Evolutionary conservation across 2,888 invertebrate species (phyloP).

Genomic region (Coronaproctus castanopsis): DNA sequence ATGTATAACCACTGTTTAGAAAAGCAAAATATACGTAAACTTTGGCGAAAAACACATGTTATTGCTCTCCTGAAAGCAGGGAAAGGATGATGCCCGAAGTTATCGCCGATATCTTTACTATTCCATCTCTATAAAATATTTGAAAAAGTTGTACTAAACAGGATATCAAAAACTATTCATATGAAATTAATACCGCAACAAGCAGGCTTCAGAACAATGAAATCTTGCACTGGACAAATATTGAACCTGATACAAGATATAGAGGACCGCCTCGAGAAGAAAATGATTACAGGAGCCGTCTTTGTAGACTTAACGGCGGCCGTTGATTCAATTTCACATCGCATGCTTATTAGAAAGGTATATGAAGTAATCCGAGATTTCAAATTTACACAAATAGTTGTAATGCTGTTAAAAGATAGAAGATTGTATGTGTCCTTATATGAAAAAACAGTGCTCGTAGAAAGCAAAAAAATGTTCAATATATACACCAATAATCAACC

Average conservation of each 20-base stretch:
- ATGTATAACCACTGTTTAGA: no score
- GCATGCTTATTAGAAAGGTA: no score
- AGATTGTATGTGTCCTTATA: neutral
- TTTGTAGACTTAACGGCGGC: neutral
- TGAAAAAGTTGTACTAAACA: neutral
- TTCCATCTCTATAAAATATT: neutral
- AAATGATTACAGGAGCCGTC: neutral
- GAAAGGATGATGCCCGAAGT: no score
- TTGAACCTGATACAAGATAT: neutral
- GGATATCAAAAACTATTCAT: neutral
- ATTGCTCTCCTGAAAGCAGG: no score
- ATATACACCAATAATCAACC: neutral
- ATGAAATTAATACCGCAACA: neutral
- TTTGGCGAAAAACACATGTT: no score
- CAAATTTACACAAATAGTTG: no score
- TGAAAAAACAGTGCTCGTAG: neutral
- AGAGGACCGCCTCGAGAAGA: neutral
- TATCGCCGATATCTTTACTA: neutral
- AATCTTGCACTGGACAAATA: neutral
- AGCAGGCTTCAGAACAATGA: neutral
- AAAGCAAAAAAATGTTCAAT: neutral
- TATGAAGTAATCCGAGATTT: no score
- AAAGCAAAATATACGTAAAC: no score
- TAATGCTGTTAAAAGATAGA: neutral
- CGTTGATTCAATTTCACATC: neutral